A percentile compares a stretch with the other conserved stretches of the same genome.
phyloP scores from a whole-genome alignment of 2,113 vertebrate genomes.

The Euleptes europaea region DNA sequence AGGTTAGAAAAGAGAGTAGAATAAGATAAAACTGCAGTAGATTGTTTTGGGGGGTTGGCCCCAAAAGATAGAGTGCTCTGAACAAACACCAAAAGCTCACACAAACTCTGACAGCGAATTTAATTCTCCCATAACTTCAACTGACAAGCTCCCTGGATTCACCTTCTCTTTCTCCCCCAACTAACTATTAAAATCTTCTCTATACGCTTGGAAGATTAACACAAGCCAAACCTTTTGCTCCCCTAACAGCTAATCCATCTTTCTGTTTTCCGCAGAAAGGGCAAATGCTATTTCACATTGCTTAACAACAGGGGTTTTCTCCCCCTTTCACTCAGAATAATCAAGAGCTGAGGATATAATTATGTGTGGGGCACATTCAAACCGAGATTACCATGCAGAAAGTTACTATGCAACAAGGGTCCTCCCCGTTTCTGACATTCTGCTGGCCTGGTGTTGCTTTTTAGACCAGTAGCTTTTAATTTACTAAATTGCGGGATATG shows the following conservation, averaged over 20 bases:
- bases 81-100: not conserved
- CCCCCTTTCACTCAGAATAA: not conserved
- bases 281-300: constrained; percentile 27
- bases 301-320: not conserved
- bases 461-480: too few species aligned
- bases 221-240: constrained; percentile 22
- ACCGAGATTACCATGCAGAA: not conserved
- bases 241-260: constrained; percentile 18
- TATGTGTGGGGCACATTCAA: not conserved
- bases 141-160: not conserved
- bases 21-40: not conserved
- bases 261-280: constrained; percentile 29
- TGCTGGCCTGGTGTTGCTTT: not conserved
- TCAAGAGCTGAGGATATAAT: not conserved
- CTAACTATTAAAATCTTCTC: constrained; percentile 37
- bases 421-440: not conserved
- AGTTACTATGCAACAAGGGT: not conserved
- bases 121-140: not conserved
- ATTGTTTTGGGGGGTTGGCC: too few species aligned
- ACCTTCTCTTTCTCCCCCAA: constrained; percentile 12
- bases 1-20: not conserved
- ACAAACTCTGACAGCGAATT: not conserved
- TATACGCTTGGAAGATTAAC: constrained; percentile 40
- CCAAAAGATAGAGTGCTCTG: not conserved
- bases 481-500: too few species aligned